Base-by-base conservation (phyloP, 2,888 invertebrate species). In the Tenthredo livida region DNA sequence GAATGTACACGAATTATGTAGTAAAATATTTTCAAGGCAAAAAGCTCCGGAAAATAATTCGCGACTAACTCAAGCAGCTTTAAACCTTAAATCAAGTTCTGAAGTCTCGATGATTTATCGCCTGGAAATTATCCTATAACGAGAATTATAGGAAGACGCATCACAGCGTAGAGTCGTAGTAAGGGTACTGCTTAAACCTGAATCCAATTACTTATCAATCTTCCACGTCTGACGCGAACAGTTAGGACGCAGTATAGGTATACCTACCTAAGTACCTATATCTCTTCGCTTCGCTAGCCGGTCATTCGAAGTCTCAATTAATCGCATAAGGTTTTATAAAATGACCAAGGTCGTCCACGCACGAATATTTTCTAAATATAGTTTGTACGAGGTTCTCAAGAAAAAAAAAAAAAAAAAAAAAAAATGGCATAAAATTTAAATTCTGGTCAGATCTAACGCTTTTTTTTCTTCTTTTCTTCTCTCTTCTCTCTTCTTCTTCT, bases 151-250 rank as follows among this genome's bases (percentile, higher is more conserved):
- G 10, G 61, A 61, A 61, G 61, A 61, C 54, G 54, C 54, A 54
- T 54, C 54, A n/a, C 54, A 7, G 54, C 54, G 54, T 61, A 25
- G 25, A 21, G 61, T 61, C 25, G 61, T 61, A 61, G 61, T 25
- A 25, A 61, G 25, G 25, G 61, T 61, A 25, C 61, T 61, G 61
- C 61, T 61, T 61, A 61, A 61, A 61, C 61, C 61, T 61, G 61
- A 61, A 61, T 61, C 61, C 61, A 61, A 61, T 61, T 61, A 61
- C 61, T 61, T 61, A 61, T 61, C 61, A 61, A 61, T 61, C 61
- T 61, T 61, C 61, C 12, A 61, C 25, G 61, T 61, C 61, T 61
- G 61, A 61, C 61, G 25, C 61, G 61, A 25, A 61, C 61, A 61
- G 61, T 61, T 61, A 61, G 61, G 12, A 61, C 61, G n/a, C n/a